Conservation (phyloP, 2,113 vertebrate species). For the Equus quagga region DNA sequence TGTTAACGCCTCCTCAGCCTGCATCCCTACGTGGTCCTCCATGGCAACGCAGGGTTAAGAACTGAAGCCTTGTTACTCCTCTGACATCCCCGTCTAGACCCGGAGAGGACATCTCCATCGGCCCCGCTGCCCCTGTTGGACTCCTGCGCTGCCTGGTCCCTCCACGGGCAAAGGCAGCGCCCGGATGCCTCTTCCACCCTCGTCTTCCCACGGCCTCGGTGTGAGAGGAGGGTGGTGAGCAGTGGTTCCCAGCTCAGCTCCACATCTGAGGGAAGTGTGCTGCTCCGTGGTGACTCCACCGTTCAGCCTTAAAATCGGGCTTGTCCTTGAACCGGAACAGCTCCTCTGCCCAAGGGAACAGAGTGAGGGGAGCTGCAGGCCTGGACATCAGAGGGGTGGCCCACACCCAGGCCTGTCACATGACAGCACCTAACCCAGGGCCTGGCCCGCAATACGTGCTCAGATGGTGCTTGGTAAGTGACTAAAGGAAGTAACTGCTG, state of each 20-base stretch:
- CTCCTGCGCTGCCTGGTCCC: neutral
- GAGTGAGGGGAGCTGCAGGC: neutral
- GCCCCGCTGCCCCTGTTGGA: neutral
- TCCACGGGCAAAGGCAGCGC: neutral
- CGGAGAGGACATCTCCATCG: neutral
- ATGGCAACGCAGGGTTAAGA: neutral
- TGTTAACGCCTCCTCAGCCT: neutral
- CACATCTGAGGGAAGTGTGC: neutral
- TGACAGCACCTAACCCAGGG: neutral
- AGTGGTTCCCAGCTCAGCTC: neutral
- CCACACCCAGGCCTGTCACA: neutral
- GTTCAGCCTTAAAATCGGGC: neutral
- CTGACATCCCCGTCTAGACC: neutral
- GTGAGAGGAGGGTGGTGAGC: neutral
- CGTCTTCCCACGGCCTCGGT: neutral
- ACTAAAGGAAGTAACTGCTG: neutral
- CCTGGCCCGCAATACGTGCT: neutral
- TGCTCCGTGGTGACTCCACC: neutral
- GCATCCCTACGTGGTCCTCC: neutral
- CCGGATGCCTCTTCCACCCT: neutral
- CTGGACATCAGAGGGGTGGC: neutral
- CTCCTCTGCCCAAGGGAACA: neutral
- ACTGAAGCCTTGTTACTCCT: neutral
- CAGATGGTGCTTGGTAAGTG: constrained; percentile 3
- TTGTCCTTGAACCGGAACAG: neutral